Evolutionary conservation across 2,797 vertebrate genomes (phyloP).

Genomic region (Aselliscus stoliczkanus): DNA sequence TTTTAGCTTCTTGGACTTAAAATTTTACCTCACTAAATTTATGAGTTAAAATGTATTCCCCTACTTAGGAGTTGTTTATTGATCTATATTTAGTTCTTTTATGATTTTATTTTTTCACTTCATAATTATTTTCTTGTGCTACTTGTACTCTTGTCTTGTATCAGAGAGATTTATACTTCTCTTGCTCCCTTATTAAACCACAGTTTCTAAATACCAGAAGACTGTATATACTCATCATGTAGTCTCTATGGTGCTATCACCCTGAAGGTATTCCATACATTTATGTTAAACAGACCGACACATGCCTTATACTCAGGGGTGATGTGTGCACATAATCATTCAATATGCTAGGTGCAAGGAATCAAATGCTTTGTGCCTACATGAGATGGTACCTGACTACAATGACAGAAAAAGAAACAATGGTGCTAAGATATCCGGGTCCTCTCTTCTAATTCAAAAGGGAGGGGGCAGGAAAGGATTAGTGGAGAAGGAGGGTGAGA

Average conservation of each 20-base stretch:
- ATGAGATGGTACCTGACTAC: neutral
- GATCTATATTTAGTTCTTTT: neutral
- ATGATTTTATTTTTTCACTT: neutral
- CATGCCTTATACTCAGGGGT: neutral
- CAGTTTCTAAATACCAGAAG: neutral
- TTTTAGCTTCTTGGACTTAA: neutral
- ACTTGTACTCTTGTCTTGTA: neutral
- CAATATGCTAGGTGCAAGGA: neutral
- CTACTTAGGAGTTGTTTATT: neutral
- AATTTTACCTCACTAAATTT: neutral
- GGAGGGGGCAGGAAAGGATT: neutral
- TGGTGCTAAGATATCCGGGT: neutral
- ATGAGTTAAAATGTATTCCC: neutral
- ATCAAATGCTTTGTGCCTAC: neutral
- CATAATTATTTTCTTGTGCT: neutral
- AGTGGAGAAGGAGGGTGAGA: neutral
- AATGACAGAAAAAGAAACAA: neutral
- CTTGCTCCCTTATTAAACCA: neutral
- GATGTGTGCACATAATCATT: neutral
- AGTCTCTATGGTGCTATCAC: neutral
- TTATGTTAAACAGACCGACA: neutral
- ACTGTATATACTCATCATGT: neutral
- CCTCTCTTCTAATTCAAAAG: neutral
- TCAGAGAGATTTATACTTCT: neutral
- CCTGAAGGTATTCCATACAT: neutral